Evolutionary conservation across 1,140 invertebrate species (phyloP).

Genomic region (Drosophila kanapiae): DNA sequence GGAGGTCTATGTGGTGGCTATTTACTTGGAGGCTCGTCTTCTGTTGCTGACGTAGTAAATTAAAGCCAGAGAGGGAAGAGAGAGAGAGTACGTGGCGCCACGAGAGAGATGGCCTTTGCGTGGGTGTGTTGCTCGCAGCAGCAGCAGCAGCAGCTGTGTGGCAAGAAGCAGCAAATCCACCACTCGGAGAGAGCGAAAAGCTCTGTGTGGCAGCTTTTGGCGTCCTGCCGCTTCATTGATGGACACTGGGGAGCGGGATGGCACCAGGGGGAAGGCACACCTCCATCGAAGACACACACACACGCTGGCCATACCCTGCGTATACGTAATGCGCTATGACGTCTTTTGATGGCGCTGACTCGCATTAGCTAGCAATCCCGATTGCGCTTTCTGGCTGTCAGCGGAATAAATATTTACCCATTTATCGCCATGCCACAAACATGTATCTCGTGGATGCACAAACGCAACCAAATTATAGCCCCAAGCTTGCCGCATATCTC

Average conservation of each 20-base stretch:
- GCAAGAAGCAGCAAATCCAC: conserved; percentile 75
- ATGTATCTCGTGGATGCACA: conserved; percentile 27
- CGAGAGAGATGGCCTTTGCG: conserved; percentile 16
- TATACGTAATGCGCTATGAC: conserved; percentile 80
- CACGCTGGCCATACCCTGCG: conserved; percentile 35
- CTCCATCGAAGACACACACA: not conserved
- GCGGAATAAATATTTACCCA: conserved; percentile 37
- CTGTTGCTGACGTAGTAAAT: conserved; percentile 76
- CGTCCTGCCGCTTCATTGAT: conserved; percentile 78
- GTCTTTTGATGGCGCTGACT: conserved; percentile 58
- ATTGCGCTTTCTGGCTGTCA: conserved; percentile 6
- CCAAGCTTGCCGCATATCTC: conserved; percentile 6
- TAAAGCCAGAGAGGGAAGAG: conserved; percentile 42
- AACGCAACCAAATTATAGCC: conserved; percentile 4
- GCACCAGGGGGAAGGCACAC: not conserved
- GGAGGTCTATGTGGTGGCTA: conserved; percentile 44
- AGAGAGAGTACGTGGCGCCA: conserved; percentile 1
- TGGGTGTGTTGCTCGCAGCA: conserved; percentile 46
- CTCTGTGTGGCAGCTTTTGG: conserved; percentile 68
- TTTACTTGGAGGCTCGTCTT: conserved; percentile 82
- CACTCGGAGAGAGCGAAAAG: conserved; percentile 48
- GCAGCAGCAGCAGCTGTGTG: conserved; percentile 71
- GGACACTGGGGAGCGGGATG: conserved; percentile 5
- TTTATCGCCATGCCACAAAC: conserved; percentile 20
- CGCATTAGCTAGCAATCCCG: not conserved